Evolutionary conservation across 2,113 vertebrate genomes (phyloP), one percentile per base, ranked within the genome.

Genomic region (Numida meleagris): DNA sequence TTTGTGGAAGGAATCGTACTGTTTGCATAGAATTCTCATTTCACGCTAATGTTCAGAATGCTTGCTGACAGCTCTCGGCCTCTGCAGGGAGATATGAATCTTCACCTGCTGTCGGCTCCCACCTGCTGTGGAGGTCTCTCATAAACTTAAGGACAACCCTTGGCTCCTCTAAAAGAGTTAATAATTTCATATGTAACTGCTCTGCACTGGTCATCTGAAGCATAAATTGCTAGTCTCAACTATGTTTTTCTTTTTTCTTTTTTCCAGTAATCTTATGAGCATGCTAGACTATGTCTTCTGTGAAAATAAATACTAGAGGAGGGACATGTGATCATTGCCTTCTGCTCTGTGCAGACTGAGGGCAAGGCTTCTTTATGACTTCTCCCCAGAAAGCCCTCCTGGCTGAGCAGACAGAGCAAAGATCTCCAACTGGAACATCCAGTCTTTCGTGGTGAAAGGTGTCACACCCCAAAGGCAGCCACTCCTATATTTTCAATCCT

Each of bases 51-150:
- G 31, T 88, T 88, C 6, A 2, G 70, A 88, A 72, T 92, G 83
- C 65, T 75, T 93, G 90, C 57, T 96, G 95, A 94, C 94, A 94
- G 88, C 57, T 86, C 83, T 81, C 5, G 1, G 92, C 65, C 86
- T 90, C 86, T 88, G 65, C 80, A 83, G 86, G 83, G 73, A 95
- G 70, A 94, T 75, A 94, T 29, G 96, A 93, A 88, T 92, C 94
- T 92, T 86, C 92, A 96, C 92, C 95, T 96, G 96, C 88, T 78
- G 88, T 68, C 92, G 92, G 68, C 80, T 96, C 86, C 80, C 92
- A 95, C 94, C 94, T 96, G 92, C 86, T 92, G 38, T 21, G 75
- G 68, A 93, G 88, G 46, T 78, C 61, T 78, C 4, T 78, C 4
- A 1, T 57, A 90, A 95, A 86, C 76, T 55, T 78, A 92, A 83